Conservation (phyloP, 2,797 vertebrate genomes). For the Crocidura indochinensis region DNA sequence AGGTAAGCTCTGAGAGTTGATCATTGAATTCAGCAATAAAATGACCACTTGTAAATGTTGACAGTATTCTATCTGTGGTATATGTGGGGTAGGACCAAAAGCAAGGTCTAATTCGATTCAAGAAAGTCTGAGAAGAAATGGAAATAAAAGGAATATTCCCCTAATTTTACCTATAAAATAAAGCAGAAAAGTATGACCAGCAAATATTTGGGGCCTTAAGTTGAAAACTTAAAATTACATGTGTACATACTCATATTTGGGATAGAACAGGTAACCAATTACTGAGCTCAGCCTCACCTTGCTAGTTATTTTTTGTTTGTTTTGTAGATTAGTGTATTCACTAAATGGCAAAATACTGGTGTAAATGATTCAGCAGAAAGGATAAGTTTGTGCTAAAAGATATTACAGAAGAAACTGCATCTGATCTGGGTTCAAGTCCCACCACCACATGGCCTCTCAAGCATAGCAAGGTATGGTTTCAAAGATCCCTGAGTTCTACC, state of each 20-base stretch:
- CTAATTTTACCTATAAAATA: conserved; percentile 2
- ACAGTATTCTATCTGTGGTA: conserved; percentile 15
- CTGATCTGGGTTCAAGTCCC: too few species aligned
- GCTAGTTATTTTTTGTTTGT: neutral
- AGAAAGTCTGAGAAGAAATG: conserved; percentile 39
- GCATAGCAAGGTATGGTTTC: too few species aligned
- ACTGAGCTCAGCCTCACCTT: too few species aligned
- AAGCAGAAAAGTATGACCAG: too few species aligned
- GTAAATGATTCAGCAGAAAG: conserved; percentile 48
- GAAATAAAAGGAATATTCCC: conserved; percentile 18
- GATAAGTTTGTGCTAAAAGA: neutral
- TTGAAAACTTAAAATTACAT: too few species aligned
- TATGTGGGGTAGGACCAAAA: neutral
- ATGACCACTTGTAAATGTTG: conserved; percentile 34
- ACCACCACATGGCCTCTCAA: too few species aligned
- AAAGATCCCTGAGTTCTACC: too few species aligned
- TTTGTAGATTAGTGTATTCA: conserved; percentile 4
- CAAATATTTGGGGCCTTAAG: too few species aligned
- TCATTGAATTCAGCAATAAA: conserved; percentile 49
- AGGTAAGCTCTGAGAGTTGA: conserved; percentile 48
- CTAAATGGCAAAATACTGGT: conserved; percentile 25
- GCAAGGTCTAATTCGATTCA: conserved; percentile 29
- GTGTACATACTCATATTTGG: too few species aligned
- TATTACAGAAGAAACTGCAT: too few species aligned
- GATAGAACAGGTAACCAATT: too few species aligned